Conservation (phyloP, 2,888 invertebrate genomes). For the Isotomurus palustris region DNA sequence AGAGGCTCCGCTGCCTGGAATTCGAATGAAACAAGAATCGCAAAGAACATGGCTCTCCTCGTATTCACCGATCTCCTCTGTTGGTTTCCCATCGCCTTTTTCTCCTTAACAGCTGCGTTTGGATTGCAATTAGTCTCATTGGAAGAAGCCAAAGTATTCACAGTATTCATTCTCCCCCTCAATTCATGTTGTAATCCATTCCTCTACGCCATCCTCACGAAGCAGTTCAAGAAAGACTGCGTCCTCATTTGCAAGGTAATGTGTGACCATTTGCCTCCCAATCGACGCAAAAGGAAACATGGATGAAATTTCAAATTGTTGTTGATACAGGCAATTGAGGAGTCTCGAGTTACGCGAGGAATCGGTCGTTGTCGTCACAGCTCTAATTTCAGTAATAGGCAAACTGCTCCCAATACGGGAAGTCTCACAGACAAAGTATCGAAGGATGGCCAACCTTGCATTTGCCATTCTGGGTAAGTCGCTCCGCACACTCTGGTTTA, state of each 20-base stretch:
- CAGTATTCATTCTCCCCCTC: constrained; percentile 90
- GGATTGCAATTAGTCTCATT: constrained; percentile 84
- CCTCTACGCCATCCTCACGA: constrained; percentile 93
- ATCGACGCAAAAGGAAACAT: not conserved
- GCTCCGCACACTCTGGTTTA: not conserved
- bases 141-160: constrained; percentile 89
- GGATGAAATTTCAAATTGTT: not conserved
- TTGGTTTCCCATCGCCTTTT: constrained; percentile 97
- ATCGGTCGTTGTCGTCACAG: constrained; percentile 81
- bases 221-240: constrained; percentile 96
- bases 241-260: constrained; percentile 81
- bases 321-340: constrained; percentile 69
- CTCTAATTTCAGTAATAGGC: constrained; percentile 80
- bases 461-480: constrained; percentile 52
- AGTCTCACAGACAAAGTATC: constrained; percentile 75
- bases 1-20: constrained; percentile 95
- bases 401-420: constrained; percentile 81
- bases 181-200: constrained; percentile 98
- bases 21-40: constrained; percentile 91
- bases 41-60: constrained; percentile 91
- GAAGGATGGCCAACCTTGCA: constrained; percentile 55
- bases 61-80: constrained; percentile 97
- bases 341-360: constrained; percentile 80
- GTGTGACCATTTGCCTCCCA: constrained; percentile 82
- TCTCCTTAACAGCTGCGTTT: constrained; percentile 87